A percentile compares a stretch with the other conserved stretches of the same genome.
These are phyloP conservation scores for Apamea epomidion DNA, from an alignment of 2,888 invertebrate species.

Conservation along the genomic window DNA sequence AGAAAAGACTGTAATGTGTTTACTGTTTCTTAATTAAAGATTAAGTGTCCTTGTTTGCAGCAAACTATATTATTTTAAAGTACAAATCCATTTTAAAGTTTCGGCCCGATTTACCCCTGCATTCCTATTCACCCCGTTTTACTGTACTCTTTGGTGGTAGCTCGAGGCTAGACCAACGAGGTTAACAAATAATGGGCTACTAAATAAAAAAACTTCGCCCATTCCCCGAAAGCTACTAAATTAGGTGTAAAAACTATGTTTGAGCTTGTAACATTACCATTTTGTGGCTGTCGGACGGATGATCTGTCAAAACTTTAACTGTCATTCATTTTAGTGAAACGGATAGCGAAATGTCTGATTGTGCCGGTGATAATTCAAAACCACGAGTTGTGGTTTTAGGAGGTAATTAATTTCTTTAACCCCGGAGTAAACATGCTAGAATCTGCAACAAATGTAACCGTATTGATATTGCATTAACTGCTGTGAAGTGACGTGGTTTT, in stretches of 20 bases:
- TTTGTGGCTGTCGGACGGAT: slow-evolving; percentile 41
- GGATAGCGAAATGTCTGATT: slow-evolving; percentile 85
- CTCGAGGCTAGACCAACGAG: neutral
- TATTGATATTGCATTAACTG: neutral
- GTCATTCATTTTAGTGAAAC: slow-evolving; percentile 78
- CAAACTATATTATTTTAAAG: no score
- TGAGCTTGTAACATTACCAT: slow-evolving; percentile 51
- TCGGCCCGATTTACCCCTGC: no score
- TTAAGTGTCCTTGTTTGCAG: no score
- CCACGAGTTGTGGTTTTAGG: slow-evolving; percentile 87
- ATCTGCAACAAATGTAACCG: neutral
- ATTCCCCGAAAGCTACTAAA: slow-evolving; percentile 9
- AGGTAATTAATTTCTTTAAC: slow-evolving; percentile 76
- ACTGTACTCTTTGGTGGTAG: no score
- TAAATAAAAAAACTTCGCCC: no score
- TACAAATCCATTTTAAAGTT: no score
- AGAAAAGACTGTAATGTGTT: no score
- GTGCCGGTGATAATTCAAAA: slow-evolving; percentile 87
- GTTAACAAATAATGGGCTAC: neutral
- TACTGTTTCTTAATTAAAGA: no score
- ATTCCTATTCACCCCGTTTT: no score
- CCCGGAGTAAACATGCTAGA: neutral
- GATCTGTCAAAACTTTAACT: slow-evolving; percentile 64
- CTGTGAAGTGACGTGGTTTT: slow-evolving; percentile 60
- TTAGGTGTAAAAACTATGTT: neutral